phyloP scores from a whole-genome alignment of 2,113 vertebrate genomes.

The Laticauda laticaudata region DNA sequence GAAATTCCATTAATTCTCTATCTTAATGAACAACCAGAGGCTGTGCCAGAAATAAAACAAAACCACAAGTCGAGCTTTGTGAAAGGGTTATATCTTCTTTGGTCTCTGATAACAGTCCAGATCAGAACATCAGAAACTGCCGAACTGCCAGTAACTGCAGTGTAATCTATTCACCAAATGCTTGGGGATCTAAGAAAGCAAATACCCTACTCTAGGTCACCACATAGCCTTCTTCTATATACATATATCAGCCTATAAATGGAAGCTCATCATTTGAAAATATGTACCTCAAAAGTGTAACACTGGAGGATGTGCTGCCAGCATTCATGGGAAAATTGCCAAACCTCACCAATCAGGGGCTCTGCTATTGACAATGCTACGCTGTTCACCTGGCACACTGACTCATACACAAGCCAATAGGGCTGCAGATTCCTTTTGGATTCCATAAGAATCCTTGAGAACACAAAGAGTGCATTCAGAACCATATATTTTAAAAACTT shows the following conservation, averaged over 20 bases:
- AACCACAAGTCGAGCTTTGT: conserved; percentile 48
- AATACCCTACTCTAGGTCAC: too few species aligned
- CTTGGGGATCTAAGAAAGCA: neutral
- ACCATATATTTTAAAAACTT: neutral
- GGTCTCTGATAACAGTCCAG: conserved; percentile 19
- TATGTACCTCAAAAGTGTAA: neutral
- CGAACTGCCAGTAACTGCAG: neutral
- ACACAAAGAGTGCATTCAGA: neutral
- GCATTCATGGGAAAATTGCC: neutral
- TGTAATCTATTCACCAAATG: neutral
- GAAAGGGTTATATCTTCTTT: conserved; percentile 43
- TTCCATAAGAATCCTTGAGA: neutral
- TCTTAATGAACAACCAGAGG: conserved; percentile 64
- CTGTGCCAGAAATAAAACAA: conserved; percentile 65
- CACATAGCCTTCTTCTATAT: neutral
- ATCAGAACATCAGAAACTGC: conserved; percentile 11
- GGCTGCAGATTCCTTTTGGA: neutral
- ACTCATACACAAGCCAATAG: neutral
- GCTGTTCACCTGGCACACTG: neutral
- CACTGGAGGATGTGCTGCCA: neutral
- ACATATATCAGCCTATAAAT: neutral
- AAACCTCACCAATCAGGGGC: neutral
- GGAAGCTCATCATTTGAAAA: neutral
- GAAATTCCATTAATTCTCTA: conserved; percentile 63
- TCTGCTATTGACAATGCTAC: neutral